Percentiles rank a stretch among this genome's conserved stretches.
Conservation (phyloP, 2,888 invertebrate genomes). For the Crioceris asparagi region DNA sequence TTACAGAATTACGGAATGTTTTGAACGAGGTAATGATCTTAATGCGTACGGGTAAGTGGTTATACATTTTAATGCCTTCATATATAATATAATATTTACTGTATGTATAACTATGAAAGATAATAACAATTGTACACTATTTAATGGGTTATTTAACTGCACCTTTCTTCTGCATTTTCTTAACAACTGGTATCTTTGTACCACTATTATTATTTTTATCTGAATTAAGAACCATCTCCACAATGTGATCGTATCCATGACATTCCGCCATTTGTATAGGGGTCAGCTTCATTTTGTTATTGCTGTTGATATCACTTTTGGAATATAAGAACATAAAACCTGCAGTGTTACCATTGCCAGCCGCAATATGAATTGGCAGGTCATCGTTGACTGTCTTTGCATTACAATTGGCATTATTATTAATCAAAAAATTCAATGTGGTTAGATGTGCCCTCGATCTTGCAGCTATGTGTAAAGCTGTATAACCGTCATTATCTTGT, state of each 20-base stretch:
- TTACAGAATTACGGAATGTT: no score
- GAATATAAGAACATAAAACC: slow-evolving; percentile 16
- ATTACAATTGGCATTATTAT: slow-evolving; percentile 14
- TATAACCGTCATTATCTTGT: slow-evolving; percentile 21
- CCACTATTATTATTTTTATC: slow-evolving; percentile 8
- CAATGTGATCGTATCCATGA: slow-evolving; percentile 12
- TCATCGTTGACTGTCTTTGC: slow-evolving; percentile 18
- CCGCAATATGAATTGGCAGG: slow-evolving; percentile 22
- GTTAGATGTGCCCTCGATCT: slow-evolving; percentile 8
- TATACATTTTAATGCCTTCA: no score
- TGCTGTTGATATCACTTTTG: slow-evolving; percentile 8
- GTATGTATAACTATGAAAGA: no score
- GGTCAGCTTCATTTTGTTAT: slow-evolving; percentile 16
- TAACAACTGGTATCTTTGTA: slow-evolving; percentile 11
- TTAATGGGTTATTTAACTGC: no score
- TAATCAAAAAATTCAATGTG: slow-evolving; percentile 16
- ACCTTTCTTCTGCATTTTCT: no score
- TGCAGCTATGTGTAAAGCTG: slow-evolving; percentile 22
- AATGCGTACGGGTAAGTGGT: no score
- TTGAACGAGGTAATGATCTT: no score
- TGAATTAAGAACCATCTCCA: slow-evolving; percentile 7
- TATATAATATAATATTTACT: no score
- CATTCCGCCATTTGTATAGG: slow-evolving; percentile 17
- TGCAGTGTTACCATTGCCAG: slow-evolving; percentile 17
- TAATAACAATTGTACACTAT: no score